Evolutionary conservation across 2,113 vertebrate genomes (phyloP).

Genomic region (Crotalus helleri): DNA sequence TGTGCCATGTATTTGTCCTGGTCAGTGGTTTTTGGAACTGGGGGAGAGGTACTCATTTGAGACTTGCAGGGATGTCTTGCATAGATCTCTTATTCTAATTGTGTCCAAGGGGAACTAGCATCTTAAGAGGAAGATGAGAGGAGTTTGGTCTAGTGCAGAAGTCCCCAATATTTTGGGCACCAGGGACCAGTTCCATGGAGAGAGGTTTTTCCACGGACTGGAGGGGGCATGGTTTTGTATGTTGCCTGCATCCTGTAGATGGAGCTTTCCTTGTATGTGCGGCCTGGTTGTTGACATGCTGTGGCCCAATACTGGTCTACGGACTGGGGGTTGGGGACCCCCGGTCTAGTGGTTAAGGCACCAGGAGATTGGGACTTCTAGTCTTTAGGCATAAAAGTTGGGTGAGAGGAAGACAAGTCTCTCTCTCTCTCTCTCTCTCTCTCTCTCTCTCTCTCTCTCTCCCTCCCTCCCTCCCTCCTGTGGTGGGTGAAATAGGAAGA

Average conservation of each 20-base stretch:
- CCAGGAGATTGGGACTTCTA: not conserved
- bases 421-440: not conserved
- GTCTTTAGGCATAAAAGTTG: not conserved
- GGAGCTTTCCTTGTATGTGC: no score
- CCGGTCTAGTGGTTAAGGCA: not conserved
- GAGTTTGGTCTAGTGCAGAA: not conserved
- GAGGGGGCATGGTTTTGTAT: no score
- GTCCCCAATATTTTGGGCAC: no score
- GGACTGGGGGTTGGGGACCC: no score
- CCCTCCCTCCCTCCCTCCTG: no score
- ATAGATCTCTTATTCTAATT: not conserved
- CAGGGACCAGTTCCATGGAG: no score
- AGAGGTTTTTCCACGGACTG: no score
- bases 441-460: no score
- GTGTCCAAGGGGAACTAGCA: not conserved
- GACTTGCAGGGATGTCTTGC: not conserved
- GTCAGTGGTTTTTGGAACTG: not conserved
- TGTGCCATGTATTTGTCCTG: not conserved
- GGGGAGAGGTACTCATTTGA: not conserved
- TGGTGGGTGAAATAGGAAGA: not conserved
- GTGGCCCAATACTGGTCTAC: no score
- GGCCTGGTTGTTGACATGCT: no score
- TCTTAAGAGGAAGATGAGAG: not conserved
- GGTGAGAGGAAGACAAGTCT: not conserved
- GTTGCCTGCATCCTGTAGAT: no score